Conservation (phyloP, 2,888 invertebrate species). For the Phania funesta region DNA sequence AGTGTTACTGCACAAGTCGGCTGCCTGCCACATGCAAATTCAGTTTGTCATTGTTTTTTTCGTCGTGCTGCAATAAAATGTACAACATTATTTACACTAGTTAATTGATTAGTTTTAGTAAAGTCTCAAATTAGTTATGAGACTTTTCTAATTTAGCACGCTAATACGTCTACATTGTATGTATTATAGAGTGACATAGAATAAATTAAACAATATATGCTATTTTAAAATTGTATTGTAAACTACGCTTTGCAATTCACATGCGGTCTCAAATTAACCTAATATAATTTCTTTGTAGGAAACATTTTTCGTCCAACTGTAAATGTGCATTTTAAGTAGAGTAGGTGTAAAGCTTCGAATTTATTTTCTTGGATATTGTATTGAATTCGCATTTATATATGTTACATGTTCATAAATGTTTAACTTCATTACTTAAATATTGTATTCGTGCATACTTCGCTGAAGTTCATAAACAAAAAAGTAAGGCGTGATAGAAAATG, state of each 20-base stretch:
- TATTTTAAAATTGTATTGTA: background rate
- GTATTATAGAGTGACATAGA: background rate
- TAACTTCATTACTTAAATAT: background rate
- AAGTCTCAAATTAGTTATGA: slow-evolving; percentile 44
- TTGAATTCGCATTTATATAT: slow-evolving; percentile 17
- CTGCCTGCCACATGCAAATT: slow-evolving; percentile 17
- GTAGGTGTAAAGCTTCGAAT: slow-evolving; percentile 32
- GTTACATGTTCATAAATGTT: too few relatives aligned
- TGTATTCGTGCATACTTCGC: slow-evolving; percentile 1
- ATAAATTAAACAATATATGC: background rate
- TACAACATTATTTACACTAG: slow-evolving; percentile 46
- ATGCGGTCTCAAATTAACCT: too few relatives aligned
- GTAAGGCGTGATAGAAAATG: slow-evolving; percentile 15
- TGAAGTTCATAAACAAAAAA: slow-evolving; percentile 11
- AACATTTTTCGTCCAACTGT: background rate
- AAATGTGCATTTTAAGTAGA: background rate
- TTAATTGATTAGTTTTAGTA: slow-evolving; percentile 43
- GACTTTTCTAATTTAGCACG: background rate
- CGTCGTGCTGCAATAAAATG: slow-evolving; percentile 18
- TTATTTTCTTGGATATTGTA: background rate
- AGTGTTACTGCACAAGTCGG: background rate
- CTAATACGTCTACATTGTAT: background rate
- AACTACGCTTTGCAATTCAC: too few relatives aligned
- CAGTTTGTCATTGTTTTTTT: background rate
- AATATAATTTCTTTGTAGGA: background rate